Evolutionary conservation across 2,113 vertebrate species (phyloP), one percentile per base, ranked within the genome.

Genomic region (Grantiella picta): DNA sequence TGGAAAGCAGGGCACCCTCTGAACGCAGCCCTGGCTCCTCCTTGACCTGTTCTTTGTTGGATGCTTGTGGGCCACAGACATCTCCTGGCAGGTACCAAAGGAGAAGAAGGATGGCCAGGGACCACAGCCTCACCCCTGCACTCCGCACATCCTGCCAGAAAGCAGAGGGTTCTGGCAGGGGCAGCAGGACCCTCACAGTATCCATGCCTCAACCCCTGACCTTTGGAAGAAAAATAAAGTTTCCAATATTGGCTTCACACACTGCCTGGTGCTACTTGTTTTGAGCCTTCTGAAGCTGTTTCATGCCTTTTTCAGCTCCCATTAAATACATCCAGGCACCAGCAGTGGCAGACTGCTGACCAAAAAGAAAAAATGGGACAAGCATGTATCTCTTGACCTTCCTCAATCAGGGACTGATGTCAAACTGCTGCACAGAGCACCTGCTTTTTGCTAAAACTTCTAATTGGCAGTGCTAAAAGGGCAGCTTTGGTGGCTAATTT

Each of bases 311-410:
- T 88, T 40, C 44, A 66, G 56, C 40, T 75, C 31, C 42, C 42
- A 42, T 65, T 77, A 76, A 89, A 87, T 31, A 44, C 56, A 82
- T 44, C 15, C 42, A 76, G 28, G 53, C 17, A 85, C 49, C 17
- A 76, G 44, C 57, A 78, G 52, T 15, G 47, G 29, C 35, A 85
- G 70, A 45, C 33, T 71, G 54, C 71, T 73, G 68, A 54, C 21
- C 52, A 59, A 57, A 80, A 65, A 33, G 25, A 64, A 56, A 31
- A 80, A 53, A 8, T 12, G 24, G 49, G 50, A 47, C 68, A 77
- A 20, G 5, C 3, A 2, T 0, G 3, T 38, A 24, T 18, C n/a
- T 54, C 45, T 70, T 0, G 0, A 59, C 63, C 50, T 80, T 80
- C 71, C 71, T 44, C 38, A 15, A 69, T 19, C 1, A 0, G 45